These are phyloP conservation scores for Anhinga rufa DNA, from an alignment of 2,113 vertebrate genomes.

Conservation along the genomic window DNA sequence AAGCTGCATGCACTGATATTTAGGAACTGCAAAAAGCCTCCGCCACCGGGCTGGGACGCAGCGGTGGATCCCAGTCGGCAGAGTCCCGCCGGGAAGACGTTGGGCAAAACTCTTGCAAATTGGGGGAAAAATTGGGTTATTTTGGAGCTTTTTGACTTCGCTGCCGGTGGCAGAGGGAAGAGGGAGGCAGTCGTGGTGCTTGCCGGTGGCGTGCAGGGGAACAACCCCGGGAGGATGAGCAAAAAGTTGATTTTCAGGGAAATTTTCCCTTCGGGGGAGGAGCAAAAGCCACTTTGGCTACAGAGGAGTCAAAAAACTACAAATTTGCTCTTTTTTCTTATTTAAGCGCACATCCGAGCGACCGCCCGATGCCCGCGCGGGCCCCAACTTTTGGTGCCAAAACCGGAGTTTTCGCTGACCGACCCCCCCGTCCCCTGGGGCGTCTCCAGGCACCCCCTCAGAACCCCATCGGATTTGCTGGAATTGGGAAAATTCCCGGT, in stretches of 20 bases:
- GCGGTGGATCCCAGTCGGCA: not conserved
- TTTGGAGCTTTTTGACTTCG: not conserved
- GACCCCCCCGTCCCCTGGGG: not conserved
- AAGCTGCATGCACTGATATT: not conserved
- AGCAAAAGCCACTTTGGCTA: not conserved
- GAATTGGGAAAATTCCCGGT: not conserved
- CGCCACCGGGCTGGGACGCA: not conserved
- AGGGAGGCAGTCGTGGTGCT: not conserved
- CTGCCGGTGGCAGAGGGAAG: not conserved
- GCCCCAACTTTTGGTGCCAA: not conserved
- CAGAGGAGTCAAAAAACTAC: not conserved
- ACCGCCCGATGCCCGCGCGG: rapidly evolving
- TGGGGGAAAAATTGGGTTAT: rapidly evolving
- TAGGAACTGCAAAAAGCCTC: not conserved
- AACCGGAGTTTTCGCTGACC: not conserved
- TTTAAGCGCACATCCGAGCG: not conserved
- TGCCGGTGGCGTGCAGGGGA: not conserved
- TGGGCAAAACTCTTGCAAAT: not conserved
- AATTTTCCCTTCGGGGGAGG: too few relatives aligned
- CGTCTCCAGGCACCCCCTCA: rapidly evolving
- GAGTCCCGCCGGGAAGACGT: not conserved
- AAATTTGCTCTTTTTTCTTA: too few relatives aligned
- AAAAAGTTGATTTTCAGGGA: not conserved
- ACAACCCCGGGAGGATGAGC: too few relatives aligned
- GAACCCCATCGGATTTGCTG: not conserved